Percentiles rank a stretch among this genome's conserved stretches.
Conservation (phyloP, 2,113 vertebrate species). For the Sminthopsis crassicaudata region DNA sequence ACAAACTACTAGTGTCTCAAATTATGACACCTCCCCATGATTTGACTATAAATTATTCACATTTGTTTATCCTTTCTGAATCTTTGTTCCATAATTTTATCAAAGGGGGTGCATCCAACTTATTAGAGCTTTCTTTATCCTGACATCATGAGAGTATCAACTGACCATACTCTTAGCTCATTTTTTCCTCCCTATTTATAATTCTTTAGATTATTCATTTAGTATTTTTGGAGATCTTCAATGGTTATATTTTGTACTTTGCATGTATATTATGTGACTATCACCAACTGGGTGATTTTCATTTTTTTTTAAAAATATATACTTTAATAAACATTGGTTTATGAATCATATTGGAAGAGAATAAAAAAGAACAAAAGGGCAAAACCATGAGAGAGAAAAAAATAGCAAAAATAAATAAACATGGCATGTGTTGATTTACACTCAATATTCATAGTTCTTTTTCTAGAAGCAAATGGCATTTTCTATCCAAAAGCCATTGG, state of each 20-base stretch:
- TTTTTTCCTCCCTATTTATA: not conserved
- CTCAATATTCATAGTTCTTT: too few relatives aligned
- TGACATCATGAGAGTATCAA: not conserved
- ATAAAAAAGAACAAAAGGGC: too few relatives aligned
- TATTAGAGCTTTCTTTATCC: not conserved
- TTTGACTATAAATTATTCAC: not conserved
- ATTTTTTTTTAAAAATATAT: too few relatives aligned
- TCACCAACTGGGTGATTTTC: not conserved
- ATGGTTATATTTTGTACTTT: not conserved
- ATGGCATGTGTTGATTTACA: too few relatives aligned
- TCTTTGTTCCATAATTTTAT: too few relatives aligned
- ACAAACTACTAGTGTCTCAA: too few relatives aligned
- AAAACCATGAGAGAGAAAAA: too few relatives aligned
- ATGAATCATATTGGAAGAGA: too few relatives aligned
- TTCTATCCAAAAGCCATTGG: too few relatives aligned
- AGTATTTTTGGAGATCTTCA: not conserved
- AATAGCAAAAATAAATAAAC: too few relatives aligned
- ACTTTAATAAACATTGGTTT: too few relatives aligned
- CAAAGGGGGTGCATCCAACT: not conserved
- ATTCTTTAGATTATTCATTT: not conserved
- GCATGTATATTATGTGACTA: not conserved
- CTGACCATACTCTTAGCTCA: not conserved
- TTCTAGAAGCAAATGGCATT: too few relatives aligned
- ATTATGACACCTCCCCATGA: not conserved
- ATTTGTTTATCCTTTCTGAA: not conserved